Percentiles rank a stretch among this genome's conserved stretches.
These are phyloP conservation scores for Pagrus major DNA, from an alignment of 2,113 vertebrate species.

Conservation along the genomic window DNA sequence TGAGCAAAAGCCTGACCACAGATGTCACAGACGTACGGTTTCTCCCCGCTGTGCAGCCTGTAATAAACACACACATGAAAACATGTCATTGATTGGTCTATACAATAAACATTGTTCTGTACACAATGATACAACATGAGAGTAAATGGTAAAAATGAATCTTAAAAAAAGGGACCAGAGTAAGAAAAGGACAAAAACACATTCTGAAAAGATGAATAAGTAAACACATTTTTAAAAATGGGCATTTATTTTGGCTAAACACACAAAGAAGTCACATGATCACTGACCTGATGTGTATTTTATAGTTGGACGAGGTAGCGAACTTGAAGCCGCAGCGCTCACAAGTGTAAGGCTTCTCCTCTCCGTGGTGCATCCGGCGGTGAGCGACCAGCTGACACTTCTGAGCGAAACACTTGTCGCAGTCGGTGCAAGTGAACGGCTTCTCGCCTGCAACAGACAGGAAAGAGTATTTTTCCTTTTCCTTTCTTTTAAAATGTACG, in stretches of 20 bases:
- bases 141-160: neutral
- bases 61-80: neutral
- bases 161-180: neutral
- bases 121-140: neutral
- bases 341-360: slow-evolving; percentile 79
- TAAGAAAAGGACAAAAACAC: neutral
- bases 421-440: slow-evolving; percentile 71
- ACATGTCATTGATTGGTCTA: neutral
- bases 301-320: slow-evolving; percentile 81
- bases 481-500: too few relatives aligned
- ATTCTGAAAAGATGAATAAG: too few relatives aligned
- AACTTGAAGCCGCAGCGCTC: slow-evolving; percentile 81
- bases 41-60: slow-evolving; percentile 98
- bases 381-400: slow-evolving; percentile 83
- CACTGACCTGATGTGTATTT: slow-evolving; percentile 83
- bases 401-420: slow-evolving; percentile 81
- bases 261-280: too few relatives aligned
- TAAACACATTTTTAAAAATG: too few relatives aligned
- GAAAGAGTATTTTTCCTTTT: too few relatives aligned
- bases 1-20: slow-evolving; percentile 97
- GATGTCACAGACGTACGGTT: slow-evolving; percentile 95
- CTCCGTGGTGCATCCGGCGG: slow-evolving; percentile 76
- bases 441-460: slow-evolving; percentile 69
- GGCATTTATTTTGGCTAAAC: too few relatives aligned
- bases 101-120: neutral